phyloP scores from a whole-genome alignment of 2,888 invertebrate genomes.

The Chaitophorus viminalis region DNA sequence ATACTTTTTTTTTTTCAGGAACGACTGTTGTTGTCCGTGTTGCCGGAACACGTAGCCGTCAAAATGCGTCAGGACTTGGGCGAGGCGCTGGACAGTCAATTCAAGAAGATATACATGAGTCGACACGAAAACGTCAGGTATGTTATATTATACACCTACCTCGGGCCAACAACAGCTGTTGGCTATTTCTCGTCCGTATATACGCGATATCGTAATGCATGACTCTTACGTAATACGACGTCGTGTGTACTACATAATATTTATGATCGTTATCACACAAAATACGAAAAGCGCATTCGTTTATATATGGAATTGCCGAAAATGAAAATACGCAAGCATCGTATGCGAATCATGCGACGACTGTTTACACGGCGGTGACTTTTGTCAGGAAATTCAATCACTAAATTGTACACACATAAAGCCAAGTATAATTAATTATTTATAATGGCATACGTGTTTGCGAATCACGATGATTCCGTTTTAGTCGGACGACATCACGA shows the following conservation, averaged over 20 bases:
- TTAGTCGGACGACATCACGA: background rate
- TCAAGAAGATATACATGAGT: conserved; percentile 98
- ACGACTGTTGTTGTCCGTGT: conserved; percentile 87
- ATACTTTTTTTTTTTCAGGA: conserved; percentile 73
- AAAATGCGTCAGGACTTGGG: conserved; percentile 96
- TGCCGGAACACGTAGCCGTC: conserved; percentile 95
- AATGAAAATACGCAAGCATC: background rate
- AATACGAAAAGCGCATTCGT: background rate
- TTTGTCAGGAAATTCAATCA: conserved; percentile 5
- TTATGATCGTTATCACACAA: background rate
- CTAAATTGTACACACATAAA: background rate
- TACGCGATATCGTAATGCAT: too few relatives aligned
- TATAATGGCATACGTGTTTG: too few relatives aligned
- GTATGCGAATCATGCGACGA: background rate
- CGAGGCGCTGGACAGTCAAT: conserved; percentile 86
- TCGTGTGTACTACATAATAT: too few relatives aligned
- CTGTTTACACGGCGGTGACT: background rate
- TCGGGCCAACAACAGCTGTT: too few relatives aligned
- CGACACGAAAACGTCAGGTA: conserved; percentile 93
- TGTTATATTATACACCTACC: background rate
- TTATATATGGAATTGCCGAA: too few relatives aligned
- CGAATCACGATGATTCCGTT: too few relatives aligned
- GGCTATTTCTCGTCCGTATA: too few relatives aligned
- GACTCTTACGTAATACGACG: too few relatives aligned
- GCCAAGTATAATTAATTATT: too few relatives aligned